phyloP scores from a whole-genome alignment of 37 sponge, comb jelly and placozoan species.

The Oopsacas minuta region DNA sequence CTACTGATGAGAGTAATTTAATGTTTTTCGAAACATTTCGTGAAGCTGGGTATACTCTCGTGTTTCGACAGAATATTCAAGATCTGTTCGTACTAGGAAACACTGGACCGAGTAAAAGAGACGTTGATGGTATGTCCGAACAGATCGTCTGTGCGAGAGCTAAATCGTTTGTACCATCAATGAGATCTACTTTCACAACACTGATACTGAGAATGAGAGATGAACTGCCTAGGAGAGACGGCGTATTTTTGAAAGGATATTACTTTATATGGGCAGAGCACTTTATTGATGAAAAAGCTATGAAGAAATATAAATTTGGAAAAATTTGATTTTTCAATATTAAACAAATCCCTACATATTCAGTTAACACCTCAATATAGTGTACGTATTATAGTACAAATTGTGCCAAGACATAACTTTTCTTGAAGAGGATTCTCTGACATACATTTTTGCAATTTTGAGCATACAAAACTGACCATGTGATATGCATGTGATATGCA shows the following conservation, averaged over 20 bases:
- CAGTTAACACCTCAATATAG: no score
- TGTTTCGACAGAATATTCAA: conserved; percentile 31
- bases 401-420: no score
- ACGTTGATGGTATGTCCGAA: conserved; percentile 55
- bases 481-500: no score
- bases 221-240: conserved; percentile 31
- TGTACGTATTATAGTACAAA: no score
- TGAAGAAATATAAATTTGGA: not conserved
- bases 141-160: conserved; percentile 49
- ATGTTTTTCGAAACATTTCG: conserved; percentile 40
- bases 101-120: conserved; percentile 18
- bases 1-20: conserved; percentile 44
- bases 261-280: conserved; percentile 51
- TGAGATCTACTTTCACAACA: conserved; percentile 41
- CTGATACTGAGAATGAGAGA: conserved; percentile 35
- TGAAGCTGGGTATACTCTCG: conserved; percentile 34
- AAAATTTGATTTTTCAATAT: not conserved
- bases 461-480: no score
- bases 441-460: no score
- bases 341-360: no score
- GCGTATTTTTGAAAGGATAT: conserved; percentile 27
- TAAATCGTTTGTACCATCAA: conserved; percentile 42
- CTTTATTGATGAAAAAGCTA: not conserved
- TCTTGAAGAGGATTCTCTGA: no score
- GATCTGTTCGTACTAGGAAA: conserved; percentile 24